Evolutionary conservation across 2,797 vertebrate genomes (phyloP), one percentile per base, ranked within the genome.

Genomic region (Etheostoma perlongum): DNA sequence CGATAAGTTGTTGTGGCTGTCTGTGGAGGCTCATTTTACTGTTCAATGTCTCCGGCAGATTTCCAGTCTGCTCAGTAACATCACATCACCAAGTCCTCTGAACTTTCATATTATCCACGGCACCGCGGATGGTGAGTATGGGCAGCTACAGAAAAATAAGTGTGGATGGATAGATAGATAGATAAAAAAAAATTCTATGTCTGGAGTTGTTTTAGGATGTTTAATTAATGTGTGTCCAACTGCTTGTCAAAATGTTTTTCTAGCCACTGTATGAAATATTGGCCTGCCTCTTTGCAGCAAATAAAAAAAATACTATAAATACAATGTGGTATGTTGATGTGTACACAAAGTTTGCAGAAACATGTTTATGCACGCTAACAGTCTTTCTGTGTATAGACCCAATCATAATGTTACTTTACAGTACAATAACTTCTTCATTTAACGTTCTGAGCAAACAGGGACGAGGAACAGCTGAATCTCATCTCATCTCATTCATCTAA

Each of bases 121-220:
- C 57, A 95, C 93, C 3, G 94, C 92, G 66, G 95, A 95, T 71
- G 94, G 94, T 95, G 76, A 88, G 91, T 78, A 54, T 1, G 11
- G 40, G 2, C 40, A 54, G 44, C 12, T 15, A 47, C n/a, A 36
- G 12, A 69, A 0, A 30, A 44, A 21, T 25, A n/a, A 27, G 16
- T 47, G 49, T 21, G 13, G 36, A 47, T 5, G 14, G 30, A n/a
- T 14, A 48, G 60, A 23, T 23, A 23, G 21, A 23, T 23, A 23
- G 21, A 23, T 23, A 23, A 23, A 23, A 59, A 67, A 5, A 42
- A 25, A 2, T 33, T 49, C 6, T 19, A 27, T 21, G 21, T 8
- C n/a, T 61, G 7, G 27, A 36, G 48, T 55, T 46, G 27, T 10
- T 48, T 57, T 21, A 7, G 33, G 25, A 30, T 2, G 47, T 47